Evolutionary conservation across 2,888 invertebrate genomes (phyloP).

Genomic region (Nemapogon koenigi): DNA sequence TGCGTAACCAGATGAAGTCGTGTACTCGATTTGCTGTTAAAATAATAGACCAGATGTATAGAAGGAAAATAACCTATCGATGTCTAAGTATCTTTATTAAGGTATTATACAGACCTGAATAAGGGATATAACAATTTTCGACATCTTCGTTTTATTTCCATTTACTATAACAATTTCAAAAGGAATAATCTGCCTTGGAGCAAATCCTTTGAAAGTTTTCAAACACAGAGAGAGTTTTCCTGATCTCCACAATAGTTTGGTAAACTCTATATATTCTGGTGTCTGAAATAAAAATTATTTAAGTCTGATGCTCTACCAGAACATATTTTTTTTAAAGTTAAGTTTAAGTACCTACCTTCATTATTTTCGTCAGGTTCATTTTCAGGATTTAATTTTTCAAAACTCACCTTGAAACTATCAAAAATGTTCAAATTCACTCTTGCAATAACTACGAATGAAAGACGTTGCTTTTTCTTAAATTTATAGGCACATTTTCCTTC

Average conservation of each 20-base stretch:
- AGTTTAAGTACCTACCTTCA: too few relatives aligned
- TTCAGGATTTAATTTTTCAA: not conserved
- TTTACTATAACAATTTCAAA: constrained; percentile 37
- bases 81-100: not conserved
- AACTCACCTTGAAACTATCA: constrained; percentile 32
- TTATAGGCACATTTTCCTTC: constrained; percentile 31
- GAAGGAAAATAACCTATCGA: not conserved
- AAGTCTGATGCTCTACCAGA: too few relatives aligned
- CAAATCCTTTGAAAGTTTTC: constrained; percentile 38
- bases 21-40: constrained; percentile 42
- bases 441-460: constrained; percentile 30
- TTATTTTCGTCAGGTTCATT: too few relatives aligned
- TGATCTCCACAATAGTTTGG: constrained; percentile 28
- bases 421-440: constrained; percentile 37
- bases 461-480: constrained; percentile 23
- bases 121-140: constrained; percentile 30
- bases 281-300: constrained; percentile 8
- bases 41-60: constrained; percentile 4
- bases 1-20: constrained; percentile 32
- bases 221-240: constrained; percentile 28
- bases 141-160: constrained; percentile 32
- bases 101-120: constrained; percentile 30
- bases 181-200: constrained; percentile 34
- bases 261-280: constrained; percentile 22
- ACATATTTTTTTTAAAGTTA: too few relatives aligned